Evolutionary conservation across 2,888 invertebrate genomes (phyloP), one percentile per base, ranked within the genome.

Genomic region (Serrognathus titanus): DNA sequence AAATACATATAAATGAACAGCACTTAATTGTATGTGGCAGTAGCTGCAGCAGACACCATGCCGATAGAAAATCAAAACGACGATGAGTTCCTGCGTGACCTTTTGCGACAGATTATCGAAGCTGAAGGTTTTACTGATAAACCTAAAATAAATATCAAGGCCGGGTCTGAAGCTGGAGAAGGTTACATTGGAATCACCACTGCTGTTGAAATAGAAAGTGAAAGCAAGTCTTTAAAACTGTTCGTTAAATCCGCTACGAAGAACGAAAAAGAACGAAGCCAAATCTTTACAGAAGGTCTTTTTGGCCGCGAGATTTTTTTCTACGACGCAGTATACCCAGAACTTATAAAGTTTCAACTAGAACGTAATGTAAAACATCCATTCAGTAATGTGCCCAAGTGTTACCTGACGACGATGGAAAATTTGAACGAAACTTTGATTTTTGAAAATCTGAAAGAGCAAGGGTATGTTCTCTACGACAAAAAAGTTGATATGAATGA

Each of bases 241-340:
- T 49, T 64, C 43, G 41, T 57, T 10, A 64, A 64, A 56, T 39
- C 47, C n/a, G 54, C 64, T 1, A 56, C 59, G 8, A 58, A 50
- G 11, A 55, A 53, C 45, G 36, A 38, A 13, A 51, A 56, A 35
- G 12, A 55, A 8, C 41, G 65, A 24, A 16, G 12, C 10, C 40
- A 12, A 6, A 7, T 6, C 6, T 40, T 7, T 7, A 1, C 12
- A 6, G 12, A 40, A 1, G 9, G 6, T 6, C 11, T 13, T 12
- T 40, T 40, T 9, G 40, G 11, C 10, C 6, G 12, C 1, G 40
- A 40, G 12, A 13, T 13, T 4, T 40, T 6, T 40, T 40, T 40
- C 7, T 40, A 40, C 10, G 12, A 40, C 4, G 7, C 11, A 4
- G 12, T 40, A 9, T 40, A 40, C 7, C 40, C 7, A 1, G 10